phyloP scores from a whole-genome alignment of 2,888 invertebrate genomes.

The Microplitis manilae region DNA sequence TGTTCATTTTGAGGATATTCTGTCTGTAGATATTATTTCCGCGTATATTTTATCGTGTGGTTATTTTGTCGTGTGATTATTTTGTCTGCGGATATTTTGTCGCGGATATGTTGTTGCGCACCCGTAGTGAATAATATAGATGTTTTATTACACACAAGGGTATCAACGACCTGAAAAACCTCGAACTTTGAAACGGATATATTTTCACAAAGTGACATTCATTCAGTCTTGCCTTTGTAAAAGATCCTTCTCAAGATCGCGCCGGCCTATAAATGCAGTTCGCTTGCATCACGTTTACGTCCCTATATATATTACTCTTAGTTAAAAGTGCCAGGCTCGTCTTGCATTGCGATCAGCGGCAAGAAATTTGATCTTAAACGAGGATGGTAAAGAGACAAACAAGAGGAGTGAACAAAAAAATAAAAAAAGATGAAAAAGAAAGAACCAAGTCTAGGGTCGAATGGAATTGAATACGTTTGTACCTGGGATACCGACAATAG shows the following conservation, averaged over 20 bases:
- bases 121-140: background rate
- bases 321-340: constrained; percentile 40
- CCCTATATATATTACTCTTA: background rate
- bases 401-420: constrained; percentile 52
- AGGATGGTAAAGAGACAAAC: constrained; percentile 44
- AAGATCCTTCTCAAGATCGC: constrained; percentile 59
- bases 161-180: constrained; percentile 41
- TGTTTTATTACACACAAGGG: background rate
- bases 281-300: constrained; percentile 58
- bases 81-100: too few relatives aligned
- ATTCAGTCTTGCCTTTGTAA: constrained; percentile 66
- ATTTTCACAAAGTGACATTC: constrained; percentile 65
- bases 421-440: constrained; percentile 33
- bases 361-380: constrained; percentile 66
- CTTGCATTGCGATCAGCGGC: constrained; percentile 57
- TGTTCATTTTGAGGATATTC: too few relatives aligned
- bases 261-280: constrained; percentile 60
- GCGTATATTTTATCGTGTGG: too few relatives aligned
- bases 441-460: constrained; percentile 42
- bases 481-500: constrained; percentile 69
- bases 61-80: too few relatives aligned
- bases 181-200: constrained; percentile 68
- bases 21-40: too few relatives aligned
- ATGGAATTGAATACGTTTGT: constrained; percentile 70
- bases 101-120: too few relatives aligned